A percentile compares a stretch with the other conserved stretches of the same genome.
phyloP scores from a whole-genome alignment of 2,113 vertebrate species.

The Apodemus speciosus region DNA sequence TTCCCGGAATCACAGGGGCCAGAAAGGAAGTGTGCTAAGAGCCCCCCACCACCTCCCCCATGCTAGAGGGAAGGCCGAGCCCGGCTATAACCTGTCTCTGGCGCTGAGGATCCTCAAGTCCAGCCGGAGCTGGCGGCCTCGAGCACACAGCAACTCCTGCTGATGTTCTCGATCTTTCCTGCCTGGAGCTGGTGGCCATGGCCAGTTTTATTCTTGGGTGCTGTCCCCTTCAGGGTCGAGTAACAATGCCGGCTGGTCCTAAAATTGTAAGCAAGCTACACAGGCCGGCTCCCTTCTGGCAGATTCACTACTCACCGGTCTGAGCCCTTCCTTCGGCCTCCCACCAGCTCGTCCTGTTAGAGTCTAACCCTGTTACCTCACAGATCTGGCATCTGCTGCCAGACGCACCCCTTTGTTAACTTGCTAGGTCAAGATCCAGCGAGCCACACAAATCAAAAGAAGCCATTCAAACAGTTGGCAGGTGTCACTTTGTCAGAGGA shows the following conservation, averaged over 20 bases:
- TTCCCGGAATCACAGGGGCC: no score
- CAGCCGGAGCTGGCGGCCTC: background rate
- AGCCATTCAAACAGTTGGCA: background rate
- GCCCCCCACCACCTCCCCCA: background rate
- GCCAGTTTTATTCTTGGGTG: background rate
- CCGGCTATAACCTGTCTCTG: background rate
- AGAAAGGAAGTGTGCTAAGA: background rate
- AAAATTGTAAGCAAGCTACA: background rate
- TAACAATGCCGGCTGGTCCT: background rate
- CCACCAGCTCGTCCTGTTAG: background rate
- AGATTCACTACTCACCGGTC: background rate
- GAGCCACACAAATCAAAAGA: background rate
- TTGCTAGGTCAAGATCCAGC: background rate
- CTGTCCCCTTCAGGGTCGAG: background rate
- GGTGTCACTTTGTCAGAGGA: background rate
- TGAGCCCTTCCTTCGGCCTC: background rate
- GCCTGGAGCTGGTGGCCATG: background rate
- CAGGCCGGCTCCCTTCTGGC: background rate
- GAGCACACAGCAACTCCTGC: background rate
- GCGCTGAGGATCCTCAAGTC: background rate
- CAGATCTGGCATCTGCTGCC: background rate
- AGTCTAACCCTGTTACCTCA: rapidly evolving
- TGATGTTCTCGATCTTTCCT: rapidly evolving
- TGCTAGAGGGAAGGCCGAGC: background rate
- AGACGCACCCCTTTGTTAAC: background rate